Base-by-base conservation (phyloP, 2,797 vertebrate species). In the Podarcis siculus region DNA sequence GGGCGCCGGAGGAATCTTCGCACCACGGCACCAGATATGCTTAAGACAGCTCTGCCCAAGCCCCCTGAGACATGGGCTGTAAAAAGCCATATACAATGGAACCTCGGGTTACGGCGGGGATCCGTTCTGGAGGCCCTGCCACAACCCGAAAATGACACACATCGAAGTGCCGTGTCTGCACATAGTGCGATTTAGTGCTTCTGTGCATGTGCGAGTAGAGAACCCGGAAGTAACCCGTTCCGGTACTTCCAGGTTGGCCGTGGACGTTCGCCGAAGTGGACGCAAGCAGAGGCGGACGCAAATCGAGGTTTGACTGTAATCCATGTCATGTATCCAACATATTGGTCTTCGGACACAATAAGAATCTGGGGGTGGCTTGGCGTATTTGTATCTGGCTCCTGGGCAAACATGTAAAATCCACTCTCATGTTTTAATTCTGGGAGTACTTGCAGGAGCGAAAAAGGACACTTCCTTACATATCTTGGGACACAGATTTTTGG, bases 191-290 rank as follows among this genome's bases (percentile, higher is more conserved):
- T 49, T 49, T 49, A 13, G 49, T 1, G 49, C 45, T 49, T 49
- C 0, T 49, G 45, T 0, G 10, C 45, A 49, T 49, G 10, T 0
- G 1, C 10, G 0, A 49, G 45, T 0, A 0, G 10, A 0, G 10
- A 49, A 49, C 2, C 10, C 10, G 1, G 10, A 49, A 49, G 45
- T 12, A 49, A 49, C 45, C 45, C 0, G 2, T 3, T 49, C 45
- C 0, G 10, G 10, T 49, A 49, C 12, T 12, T 12, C 45, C 45
- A 49, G 45, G 45, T 49, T 49, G 12, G 45, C 45, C 45, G 0
- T 10, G 1, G 45, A 49, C 10, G 0, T 49, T 49, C 0, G 45
- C 45, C 1, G 1, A 49, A 49, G 45, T 3, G 3, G 3, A 49
- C 0, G 45, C 45, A 49, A 49, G 45, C 42, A 1, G 42, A 42